Evolutionary conservation across 1,140 invertebrate genomes (phyloP).

Genomic region (Branchinecta lindahli): DNA sequence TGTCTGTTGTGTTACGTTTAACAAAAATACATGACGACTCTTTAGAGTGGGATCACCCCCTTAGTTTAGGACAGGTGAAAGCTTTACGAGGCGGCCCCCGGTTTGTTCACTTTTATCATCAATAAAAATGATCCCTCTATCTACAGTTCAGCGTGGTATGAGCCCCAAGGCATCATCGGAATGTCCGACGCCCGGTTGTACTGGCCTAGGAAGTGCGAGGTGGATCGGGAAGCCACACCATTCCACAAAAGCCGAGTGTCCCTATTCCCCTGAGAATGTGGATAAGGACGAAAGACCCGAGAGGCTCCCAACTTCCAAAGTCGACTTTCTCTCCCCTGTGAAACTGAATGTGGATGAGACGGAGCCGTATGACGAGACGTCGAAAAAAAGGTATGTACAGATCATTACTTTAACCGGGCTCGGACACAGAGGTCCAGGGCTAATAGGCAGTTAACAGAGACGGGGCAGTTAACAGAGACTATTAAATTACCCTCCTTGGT

Average conservation of each 20-base stretch:
- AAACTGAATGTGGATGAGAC: too few relatives aligned
- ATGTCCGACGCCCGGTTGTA: slow-evolving; percentile 59
- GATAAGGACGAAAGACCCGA: slow-evolving; percentile 36
- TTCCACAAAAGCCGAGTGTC: slow-evolving; percentile 58
- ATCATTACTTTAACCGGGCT: too few relatives aligned
- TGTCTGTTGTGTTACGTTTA: not conserved
- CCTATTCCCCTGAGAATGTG: slow-evolving; percentile 57
- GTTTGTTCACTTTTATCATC: not conserved
- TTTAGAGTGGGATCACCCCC: not conserved
- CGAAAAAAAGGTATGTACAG: too few relatives aligned
- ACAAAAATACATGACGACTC: not conserved
- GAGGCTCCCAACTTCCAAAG: not conserved
- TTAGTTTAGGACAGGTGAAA: not conserved
- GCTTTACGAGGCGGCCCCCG: not conserved
- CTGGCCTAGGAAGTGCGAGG: slow-evolving; percentile 57
- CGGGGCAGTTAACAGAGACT: too few relatives aligned
- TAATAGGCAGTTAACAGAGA: too few relatives aligned
- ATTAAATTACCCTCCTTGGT: too few relatives aligned
- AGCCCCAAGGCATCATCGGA: slow-evolving; percentile 38
- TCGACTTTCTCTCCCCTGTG: too few relatives aligned
- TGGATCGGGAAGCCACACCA: slow-evolving; percentile 60
- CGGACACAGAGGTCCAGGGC: too few relatives aligned
- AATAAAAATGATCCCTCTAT: not conserved
- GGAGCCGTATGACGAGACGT: too few relatives aligned
- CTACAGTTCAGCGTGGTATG: slow-evolving; percentile 39